These are phyloP conservation scores for Onychostruthus taczanowskii DNA, from an alignment of 2,113 vertebrate species.

Conservation along the genomic window DNA sequence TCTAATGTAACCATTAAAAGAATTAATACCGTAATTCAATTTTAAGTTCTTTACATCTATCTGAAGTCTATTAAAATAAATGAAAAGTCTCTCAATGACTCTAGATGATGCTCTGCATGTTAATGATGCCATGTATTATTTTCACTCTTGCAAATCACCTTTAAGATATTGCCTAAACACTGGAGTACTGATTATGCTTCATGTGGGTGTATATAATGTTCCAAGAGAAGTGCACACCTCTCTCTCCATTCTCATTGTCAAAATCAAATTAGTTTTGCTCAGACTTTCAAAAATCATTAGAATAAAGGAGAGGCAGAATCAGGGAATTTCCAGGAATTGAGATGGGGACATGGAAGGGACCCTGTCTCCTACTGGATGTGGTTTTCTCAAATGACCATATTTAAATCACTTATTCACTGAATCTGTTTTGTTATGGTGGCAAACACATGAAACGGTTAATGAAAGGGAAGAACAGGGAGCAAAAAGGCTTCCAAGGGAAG, in stretches of 20 bases:
- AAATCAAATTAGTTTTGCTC: background rate
- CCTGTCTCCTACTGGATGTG: background rate
- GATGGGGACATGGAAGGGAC: background rate
- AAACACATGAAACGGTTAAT: background rate
- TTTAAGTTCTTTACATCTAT: slow-evolving; percentile 46
- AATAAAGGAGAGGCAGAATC: background rate
- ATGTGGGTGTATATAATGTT: background rate
- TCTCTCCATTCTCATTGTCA: background rate
- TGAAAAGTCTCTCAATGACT: slow-evolving; percentile 44
- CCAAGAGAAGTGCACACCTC: background rate
- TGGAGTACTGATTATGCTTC: background rate
- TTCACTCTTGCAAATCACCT: slow-evolving; percentile 17
- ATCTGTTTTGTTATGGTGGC: background rate
- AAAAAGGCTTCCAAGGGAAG: background rate
- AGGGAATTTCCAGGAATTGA: background rate
- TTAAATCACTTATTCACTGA: background rate
- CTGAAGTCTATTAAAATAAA: slow-evolving; percentile 56
- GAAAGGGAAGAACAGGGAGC: background rate
- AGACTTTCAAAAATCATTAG: background rate
- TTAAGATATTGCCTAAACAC: slow-evolving; percentile 8
- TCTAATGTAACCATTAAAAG: slow-evolving; percentile 19
- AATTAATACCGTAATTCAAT: slow-evolving; percentile 57
- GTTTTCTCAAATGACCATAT: background rate
- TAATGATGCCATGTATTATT: slow-evolving; percentile 3
- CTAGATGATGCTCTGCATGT: background rate